phyloP scores from a whole-genome alignment of 2,888 invertebrate genomes.

The Ophioninae sp. region DNA sequence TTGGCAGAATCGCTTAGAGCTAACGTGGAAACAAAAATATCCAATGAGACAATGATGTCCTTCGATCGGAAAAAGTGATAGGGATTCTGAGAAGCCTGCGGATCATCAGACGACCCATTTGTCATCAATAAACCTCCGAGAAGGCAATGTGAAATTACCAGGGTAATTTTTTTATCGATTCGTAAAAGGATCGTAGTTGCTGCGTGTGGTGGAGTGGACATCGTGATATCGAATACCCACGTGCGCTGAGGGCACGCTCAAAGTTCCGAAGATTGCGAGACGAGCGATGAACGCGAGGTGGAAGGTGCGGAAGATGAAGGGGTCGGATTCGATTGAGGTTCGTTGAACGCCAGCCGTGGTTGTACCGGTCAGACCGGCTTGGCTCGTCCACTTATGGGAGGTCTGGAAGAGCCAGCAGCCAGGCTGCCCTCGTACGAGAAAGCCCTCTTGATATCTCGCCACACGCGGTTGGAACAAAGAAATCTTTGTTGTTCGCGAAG shows the following conservation, averaged over 20 bases:
- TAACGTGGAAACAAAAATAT: conserved; percentile 26
- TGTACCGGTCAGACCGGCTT: conserved; percentile 76
- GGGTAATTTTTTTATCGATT: conserved; percentile 17
- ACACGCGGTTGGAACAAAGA: conserved; percentile 67
- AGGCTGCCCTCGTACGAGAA: conserved; percentile 50
- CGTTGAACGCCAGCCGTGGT: conserved; percentile 62
- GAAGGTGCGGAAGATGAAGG: conserved; percentile 31
- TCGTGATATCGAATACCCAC: conserved; percentile 36
- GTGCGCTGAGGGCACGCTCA: conserved; percentile 10
- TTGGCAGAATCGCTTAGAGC: conserved; percentile 1
- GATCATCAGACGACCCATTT: conserved; percentile 10
- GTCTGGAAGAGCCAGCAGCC: conserved; percentile 64
- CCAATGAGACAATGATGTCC: neutral
- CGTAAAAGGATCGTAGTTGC: neutral
- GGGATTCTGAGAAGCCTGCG: conserved; percentile 35
- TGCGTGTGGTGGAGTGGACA: conserved; percentile 22
- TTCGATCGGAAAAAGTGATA: conserved; percentile 14
- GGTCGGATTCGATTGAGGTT: conserved; percentile 58
- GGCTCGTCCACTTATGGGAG: conserved; percentile 70
- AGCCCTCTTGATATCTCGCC: conserved; percentile 45
- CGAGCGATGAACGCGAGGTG: conserved; percentile 18
- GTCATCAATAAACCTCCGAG: neutral
- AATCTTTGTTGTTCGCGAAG: conserved; percentile 61
- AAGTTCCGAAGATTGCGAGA: conserved; percentile 19
- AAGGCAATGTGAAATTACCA: neutral